Base-by-base conservation (phyloP, 2,113 vertebrate genomes). In the Mesembrinibis cayennensis region DNA sequence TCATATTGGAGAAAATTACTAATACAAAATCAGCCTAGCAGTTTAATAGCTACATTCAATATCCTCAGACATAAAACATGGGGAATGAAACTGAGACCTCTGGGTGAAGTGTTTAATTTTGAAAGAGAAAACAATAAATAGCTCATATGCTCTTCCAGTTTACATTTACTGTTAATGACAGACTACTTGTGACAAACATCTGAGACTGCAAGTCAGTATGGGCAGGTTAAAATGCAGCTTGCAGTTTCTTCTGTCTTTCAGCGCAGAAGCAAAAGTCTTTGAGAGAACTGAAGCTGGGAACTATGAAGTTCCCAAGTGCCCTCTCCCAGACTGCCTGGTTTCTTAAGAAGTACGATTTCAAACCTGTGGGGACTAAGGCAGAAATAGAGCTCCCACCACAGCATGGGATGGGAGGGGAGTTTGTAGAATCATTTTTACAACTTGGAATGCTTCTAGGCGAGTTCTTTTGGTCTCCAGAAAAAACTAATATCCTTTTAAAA, bases 171-270 rank as follows among this genome's bases (percentile, higher is more conserved):
- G 45, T 40, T 50, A 55, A 52, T 34, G 29, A 52, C 40, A 80
- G 36, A 50, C 32, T 15, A 44, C 8, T 53, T 52, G 49, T 40
- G n/a, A 82, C n/a, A 76, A 72, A 59, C 2, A 0, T 10, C 5
- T 1, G 30, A 66, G 12, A 44, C 0, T 11, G 7, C 38, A 61
- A 36, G 13, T 40, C 59, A 58, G 30, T 7, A 52, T 1, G 13
- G 53, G 7, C 62, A 65, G 53, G 22, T 84, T 49, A 77, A 56
- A 95, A 71, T 0, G 1, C 27, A 80, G 30, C 40, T 34, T 47
- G 78, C 14, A 47, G 40, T 7, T 74, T 69, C 66, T 61, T 45
- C 40, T 70, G 1, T 16, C 44, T 62, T 34, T 55, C 47, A 63
- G 38, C 6, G 8, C 47, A 78, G 45, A 58, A 80, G 26, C 8